Conservation (phyloP, 2,888 invertebrate genomes). For the Hymenopus coronatus region DNA sequence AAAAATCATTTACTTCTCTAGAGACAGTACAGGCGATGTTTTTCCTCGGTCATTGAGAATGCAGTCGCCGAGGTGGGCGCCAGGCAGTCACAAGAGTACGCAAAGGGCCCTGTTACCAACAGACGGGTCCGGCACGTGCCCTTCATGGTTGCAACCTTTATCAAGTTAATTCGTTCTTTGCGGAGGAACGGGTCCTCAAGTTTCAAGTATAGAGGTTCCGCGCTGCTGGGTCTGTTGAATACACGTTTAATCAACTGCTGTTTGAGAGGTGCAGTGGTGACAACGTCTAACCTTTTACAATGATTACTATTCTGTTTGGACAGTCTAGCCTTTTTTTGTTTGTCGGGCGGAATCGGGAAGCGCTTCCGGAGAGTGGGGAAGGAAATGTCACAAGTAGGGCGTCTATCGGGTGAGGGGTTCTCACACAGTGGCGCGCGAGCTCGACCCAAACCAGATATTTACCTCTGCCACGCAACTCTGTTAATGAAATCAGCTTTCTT, state of each 20-base stretch:
- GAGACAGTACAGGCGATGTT: too few relatives aligned
- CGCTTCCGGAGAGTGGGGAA: not conserved
- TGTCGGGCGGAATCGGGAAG: not conserved
- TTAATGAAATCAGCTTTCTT: too few relatives aligned
- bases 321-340: constrained; percentile 20
- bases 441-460: too few relatives aligned
- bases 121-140: not conserved
- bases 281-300: constrained; percentile 34
- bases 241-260: constrained; percentile 42
- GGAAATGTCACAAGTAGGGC: not conserved
- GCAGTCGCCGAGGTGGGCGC: not conserved
- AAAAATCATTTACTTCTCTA: too few relatives aligned
- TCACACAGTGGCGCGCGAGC: not conserved
- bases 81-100: not conserved
- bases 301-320: constrained; percentile 36
- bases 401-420: not conserved
- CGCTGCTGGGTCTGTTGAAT: constrained; percentile 36
- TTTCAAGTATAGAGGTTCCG: constrained; percentile 18
- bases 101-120: not conserved
- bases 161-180: not conserved
- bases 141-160: not conserved
- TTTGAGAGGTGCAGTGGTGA: constrained; percentile 36
- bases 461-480: too few relatives aligned
- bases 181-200: not conserved
- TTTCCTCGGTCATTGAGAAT: too few relatives aligned